Evolutionary conservation across 37 sponge, comb jelly and placozoan genomes (phyloP).

Genomic region (Axinella damicornis): DNA sequence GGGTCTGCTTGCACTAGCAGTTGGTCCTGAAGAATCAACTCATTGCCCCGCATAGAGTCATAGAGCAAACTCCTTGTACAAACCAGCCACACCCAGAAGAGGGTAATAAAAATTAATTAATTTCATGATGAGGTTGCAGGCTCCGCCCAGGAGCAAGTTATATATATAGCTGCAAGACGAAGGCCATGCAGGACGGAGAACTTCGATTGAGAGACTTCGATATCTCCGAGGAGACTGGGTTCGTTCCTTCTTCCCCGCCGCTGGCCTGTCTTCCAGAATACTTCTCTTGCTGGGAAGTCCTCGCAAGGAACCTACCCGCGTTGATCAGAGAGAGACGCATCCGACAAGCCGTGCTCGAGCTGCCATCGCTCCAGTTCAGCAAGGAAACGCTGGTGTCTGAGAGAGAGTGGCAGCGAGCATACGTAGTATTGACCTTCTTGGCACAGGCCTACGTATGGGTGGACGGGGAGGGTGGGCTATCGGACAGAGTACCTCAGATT

Average conservation of each 20-base stretch:
- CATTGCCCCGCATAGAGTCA: too few relatives aligned
- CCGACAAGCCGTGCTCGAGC: constrained; percentile 26
- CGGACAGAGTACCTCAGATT: constrained; percentile 31
- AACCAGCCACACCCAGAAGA: too few relatives aligned
- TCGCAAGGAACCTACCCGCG: constrained; percentile 28
- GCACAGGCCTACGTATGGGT: constrained; percentile 79
- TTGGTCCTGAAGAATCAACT: too few relatives aligned
- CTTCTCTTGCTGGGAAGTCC: constrained; percentile 68
- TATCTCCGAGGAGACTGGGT: constrained; percentile 67
- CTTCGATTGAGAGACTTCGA: constrained; percentile 14
- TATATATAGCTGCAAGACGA: too few relatives aligned
- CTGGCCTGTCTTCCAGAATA: constrained; percentile 23
- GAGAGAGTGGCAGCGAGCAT: constrained; percentile 75
- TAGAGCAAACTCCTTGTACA: too few relatives aligned
- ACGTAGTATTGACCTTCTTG: constrained; percentile 49
- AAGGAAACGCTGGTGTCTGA: constrained; percentile 35
- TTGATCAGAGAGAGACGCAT: constrained; percentile 19
- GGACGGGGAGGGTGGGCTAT: constrained; percentile 65
- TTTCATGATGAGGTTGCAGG: too few relatives aligned
- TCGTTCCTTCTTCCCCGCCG: constrained; percentile 49
- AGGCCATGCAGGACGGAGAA: too few relatives aligned
- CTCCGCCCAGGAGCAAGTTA: too few relatives aligned
- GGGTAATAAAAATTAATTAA: too few relatives aligned
- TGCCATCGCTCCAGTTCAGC: constrained; percentile 45
- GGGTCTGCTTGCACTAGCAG: too few relatives aligned